phyloP scores from a whole-genome alignment of 2,113 vertebrate species.

The Platysternon megacephalum region DNA sequence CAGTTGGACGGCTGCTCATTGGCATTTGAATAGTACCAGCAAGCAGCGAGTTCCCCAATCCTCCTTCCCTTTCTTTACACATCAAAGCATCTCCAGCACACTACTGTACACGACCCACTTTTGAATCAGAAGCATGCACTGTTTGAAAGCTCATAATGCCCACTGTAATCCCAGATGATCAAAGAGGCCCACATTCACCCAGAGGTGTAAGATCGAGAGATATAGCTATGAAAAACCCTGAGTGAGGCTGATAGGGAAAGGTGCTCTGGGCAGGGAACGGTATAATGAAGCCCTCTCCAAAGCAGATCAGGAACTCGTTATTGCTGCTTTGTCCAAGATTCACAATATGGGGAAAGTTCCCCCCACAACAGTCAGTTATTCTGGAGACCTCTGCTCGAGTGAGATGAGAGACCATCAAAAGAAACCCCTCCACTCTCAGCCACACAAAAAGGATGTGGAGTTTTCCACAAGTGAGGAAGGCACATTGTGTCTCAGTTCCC shows the following conservation, averaged over 20 bases:
- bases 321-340: background rate
- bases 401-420: background rate
- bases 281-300: fast-evolving
- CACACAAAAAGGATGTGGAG: background rate
- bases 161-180: background rate
- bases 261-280: background rate
- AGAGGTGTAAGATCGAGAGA: background rate
- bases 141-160: background rate
- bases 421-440: background rate
- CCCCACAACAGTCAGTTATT: fast-evolving
- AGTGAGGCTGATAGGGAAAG: background rate
- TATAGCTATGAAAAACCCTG: background rate
- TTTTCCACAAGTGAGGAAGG: background rate
- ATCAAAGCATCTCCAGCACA: background rate
- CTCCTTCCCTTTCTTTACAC: background rate
- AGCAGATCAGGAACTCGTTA: background rate
- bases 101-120: background rate
- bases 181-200: background rate
- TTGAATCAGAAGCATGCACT: background rate
- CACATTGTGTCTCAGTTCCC: background rate
- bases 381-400: background rate
- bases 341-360: background rate
- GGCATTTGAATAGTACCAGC: fast-evolving
- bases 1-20: fast-evolving
- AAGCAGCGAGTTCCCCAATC: background rate